Evolutionary conservation across 2,113 vertebrate species (phyloP), one percentile per base, ranked within the genome.

Genomic region (Rhinoderma darwinii): DNA sequence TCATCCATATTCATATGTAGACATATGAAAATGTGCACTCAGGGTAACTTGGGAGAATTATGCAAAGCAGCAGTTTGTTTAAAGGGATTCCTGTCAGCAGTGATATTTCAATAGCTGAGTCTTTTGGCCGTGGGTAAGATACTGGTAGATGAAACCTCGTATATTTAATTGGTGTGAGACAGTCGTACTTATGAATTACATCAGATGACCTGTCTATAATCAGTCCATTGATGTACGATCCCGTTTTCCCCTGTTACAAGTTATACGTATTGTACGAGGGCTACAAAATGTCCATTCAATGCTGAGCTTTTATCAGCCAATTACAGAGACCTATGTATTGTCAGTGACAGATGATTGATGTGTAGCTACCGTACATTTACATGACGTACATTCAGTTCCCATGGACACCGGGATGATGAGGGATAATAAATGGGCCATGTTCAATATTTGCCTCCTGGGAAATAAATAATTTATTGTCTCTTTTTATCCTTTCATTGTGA

Each of bases 1-100:
- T 5, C 35, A 88, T 88, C 32, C 78, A 89, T 88, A 14, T 89
- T 75, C 77, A 88, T 90, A 27, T 14, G 20, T 66, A 39, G 10
- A 10, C 25, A 9, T 84, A 84, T 56, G 83, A 12, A 84, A 84
- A 84, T 75, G 10, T 61, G 70, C 37, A 0, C 47, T 61, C 39
- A 27, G 37, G 80, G 59, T 59, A 43, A 43, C 47, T 7, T 59
- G 44, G 39, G 32, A 61, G 27, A 85, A 30, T 47, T 63, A 85
- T 77, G 83, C 83, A 85, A 63, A 85, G 30, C 37, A 66, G 81
- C 39, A 32, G 83, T 59, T 61, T 84, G 83, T 43, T 77, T 61
- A 75, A 77, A 30, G 59, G 41, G 43, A 83, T 50, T 70, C 51
- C 5, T 30, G 72, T 70, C 50, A 47, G 27, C 32, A 35, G n/a